Conservation (phyloP, 2,113 vertebrate genomes). For the Gulo gulo region DNA sequence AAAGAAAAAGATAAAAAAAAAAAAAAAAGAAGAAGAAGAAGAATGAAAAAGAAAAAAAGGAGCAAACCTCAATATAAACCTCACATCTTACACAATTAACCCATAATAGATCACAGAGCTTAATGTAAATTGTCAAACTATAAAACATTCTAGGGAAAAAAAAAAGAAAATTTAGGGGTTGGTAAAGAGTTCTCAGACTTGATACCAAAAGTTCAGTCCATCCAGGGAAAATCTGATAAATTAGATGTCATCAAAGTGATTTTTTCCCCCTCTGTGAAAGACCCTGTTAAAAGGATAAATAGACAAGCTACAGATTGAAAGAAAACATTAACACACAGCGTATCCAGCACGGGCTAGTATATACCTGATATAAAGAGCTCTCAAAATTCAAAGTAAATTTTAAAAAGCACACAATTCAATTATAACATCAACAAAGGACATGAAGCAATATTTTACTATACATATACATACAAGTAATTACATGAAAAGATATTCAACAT, state of each 20-base stretch:
- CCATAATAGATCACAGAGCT: not conserved
- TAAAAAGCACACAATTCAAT: not conserved
- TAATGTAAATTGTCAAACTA: not conserved
- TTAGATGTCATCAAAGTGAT: not conserved
- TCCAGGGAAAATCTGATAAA: not conserved
- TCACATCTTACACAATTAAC: not conserved
- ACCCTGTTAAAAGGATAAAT: no score
- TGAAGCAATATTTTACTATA: not conserved
- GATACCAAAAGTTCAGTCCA: not conserved
- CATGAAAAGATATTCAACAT: not conserved
- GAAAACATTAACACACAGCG: not conserved
- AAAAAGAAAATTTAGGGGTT: not conserved
- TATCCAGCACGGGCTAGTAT: not conserved
- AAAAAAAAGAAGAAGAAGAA: not conserved
- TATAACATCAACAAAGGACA: not conserved
- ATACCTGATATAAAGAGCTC: not conserved
- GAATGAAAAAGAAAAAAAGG: not conserved
- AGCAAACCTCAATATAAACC: not conserved
- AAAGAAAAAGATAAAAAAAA: not conserved
- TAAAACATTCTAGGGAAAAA: not conserved
- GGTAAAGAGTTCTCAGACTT: not conserved
- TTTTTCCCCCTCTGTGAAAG: not conserved
- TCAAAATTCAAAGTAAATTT: not conserved
- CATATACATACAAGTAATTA: not conserved
- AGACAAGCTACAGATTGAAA: not conserved